These are phyloP conservation scores for Leptobrachium ailaonicum DNA, from an alignment of 2,113 vertebrate genomes.

Conservation along the genomic window DNA sequence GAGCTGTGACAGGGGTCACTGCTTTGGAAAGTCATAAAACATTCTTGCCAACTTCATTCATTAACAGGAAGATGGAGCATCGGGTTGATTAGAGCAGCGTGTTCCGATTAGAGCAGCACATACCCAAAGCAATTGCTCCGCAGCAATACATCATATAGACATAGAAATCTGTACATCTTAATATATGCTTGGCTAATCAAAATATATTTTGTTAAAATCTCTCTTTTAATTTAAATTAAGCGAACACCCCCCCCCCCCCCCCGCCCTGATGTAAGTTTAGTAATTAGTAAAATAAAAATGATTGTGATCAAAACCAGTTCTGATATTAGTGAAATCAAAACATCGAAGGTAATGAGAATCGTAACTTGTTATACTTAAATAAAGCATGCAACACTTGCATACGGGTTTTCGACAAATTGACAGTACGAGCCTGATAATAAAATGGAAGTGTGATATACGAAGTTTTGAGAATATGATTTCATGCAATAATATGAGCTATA, in stretches of 20 bases:
- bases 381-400: constrained; percentile 32
- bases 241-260: neutral
- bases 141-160: neutral
- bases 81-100: neutral
- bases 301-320: neutral
- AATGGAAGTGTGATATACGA: neutral
- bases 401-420: neutral
- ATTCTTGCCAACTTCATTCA: neutral
- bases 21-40: neutral
- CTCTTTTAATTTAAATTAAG: neutral
- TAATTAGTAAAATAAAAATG: neutral
- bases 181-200: neutral
- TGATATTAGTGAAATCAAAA: constrained; percentile 6
- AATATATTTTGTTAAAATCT: neutral
- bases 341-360: neutral
- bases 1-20: too few species aligned
- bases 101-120: too few species aligned
- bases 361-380: constrained; percentile 6
- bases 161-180: neutral
- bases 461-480: constrained; percentile 5
- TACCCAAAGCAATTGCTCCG: too few species aligned
- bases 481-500: constrained; percentile 24
- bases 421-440: neutral
- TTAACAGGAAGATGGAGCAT: neutral
- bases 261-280: neutral